phyloP scores from a whole-genome alignment of 1,140 invertebrate genomes.

The Drosophila subpulchrella region DNA sequence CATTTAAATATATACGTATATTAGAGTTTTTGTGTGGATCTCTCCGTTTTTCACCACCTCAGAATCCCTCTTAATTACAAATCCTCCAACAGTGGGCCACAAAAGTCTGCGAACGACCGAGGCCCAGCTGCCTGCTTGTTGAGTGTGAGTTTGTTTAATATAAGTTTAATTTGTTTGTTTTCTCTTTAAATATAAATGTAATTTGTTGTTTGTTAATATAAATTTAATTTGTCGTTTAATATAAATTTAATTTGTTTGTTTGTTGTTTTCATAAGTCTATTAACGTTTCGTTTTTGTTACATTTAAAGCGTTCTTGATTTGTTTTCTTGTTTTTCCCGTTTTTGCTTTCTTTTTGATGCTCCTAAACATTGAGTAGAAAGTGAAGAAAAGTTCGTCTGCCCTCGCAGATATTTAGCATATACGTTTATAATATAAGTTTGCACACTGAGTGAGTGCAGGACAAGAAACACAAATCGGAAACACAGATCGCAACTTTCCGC shows the following conservation, averaged over 20 bases:
- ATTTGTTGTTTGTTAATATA: constrained; percentile 31
- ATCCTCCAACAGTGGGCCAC: constrained; percentile 14
- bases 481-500: constrained; percentile 29
- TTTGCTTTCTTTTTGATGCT: constrained; percentile 53
- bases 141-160: constrained; percentile 41
- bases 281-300: constrained; percentile 83
- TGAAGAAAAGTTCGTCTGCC: constrained; percentile 44
- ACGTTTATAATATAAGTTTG: constrained; percentile 4
- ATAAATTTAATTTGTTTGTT: constrained; percentile 45
- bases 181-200: constrained; percentile 46
- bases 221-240: constrained; percentile 35
- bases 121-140: constrained; percentile 18
- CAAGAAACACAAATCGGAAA: constrained; percentile 36
- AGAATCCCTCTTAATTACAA: constrained; percentile 22
- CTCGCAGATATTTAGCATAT: constrained; percentile 27
- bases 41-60: constrained; percentile 9
- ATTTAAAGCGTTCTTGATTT: constrained; percentile 81
- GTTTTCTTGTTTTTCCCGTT: constrained; percentile 33
- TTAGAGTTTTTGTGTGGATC: constrained; percentile 41
- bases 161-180: constrained; percentile 33
- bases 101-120: constrained; percentile 11
- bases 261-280: constrained; percentile 71
- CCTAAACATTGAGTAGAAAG: constrained; percentile 75
- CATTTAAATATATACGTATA: constrained; percentile 54
- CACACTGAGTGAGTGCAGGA: constrained; percentile 13